Base-by-base conservation (phyloP, 2,888 invertebrate species). In the Caenorhabditis sulstoni region DNA sequence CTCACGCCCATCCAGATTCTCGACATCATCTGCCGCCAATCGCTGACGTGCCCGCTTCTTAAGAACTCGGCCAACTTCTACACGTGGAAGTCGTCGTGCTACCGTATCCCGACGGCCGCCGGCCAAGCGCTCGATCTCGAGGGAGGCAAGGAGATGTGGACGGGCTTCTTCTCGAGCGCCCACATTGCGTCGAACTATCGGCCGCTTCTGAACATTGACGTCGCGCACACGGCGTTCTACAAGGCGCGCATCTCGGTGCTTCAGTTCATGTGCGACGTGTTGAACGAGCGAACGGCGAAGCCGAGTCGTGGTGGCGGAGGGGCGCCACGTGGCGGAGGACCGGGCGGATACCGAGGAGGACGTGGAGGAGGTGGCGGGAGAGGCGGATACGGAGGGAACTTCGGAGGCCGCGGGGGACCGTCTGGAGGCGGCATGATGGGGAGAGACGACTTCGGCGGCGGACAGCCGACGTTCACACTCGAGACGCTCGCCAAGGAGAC, bases 1-100 rank as follows among this genome's bases (percentile, higher is more conserved):
- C 76, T 87, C 41, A 85, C 88, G 14, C 87, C 88, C 3, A 91
- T 94, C 16, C 87, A 88, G 58, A 84, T 88, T 22, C 62, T 88
- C 68, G 88, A 88, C 70, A 86, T 88, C 73, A 81, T 88, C 62
- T 85, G 88, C 68, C 85, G 88, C 14, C 88, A 88, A 76, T 78
- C 84, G 29, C 85, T 87, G 71, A 87, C 86, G 16, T 88, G 87
- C 62, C 87, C 87, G n/a, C 77, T 87, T 39, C 70, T 86, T 64
- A 81, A 85, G 82, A 84, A 84, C 55, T 83, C 88, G 8, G 65
- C 73, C 76, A 82, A 80, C 70, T 88, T 87, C 81, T 88, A 85
- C 83, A 81, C 87, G 11, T 87, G 86, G 85, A 87, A 88, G 79
- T 84, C 85, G 18, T 86, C 86, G 29, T 86, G 81, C 80, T 85